A percentile compares a stretch with the other conserved stretches of the same genome.
phyloP scores from a whole-genome alignment of 1,140 invertebrate species.

The Lepeophtheirus salmonis region DNA sequence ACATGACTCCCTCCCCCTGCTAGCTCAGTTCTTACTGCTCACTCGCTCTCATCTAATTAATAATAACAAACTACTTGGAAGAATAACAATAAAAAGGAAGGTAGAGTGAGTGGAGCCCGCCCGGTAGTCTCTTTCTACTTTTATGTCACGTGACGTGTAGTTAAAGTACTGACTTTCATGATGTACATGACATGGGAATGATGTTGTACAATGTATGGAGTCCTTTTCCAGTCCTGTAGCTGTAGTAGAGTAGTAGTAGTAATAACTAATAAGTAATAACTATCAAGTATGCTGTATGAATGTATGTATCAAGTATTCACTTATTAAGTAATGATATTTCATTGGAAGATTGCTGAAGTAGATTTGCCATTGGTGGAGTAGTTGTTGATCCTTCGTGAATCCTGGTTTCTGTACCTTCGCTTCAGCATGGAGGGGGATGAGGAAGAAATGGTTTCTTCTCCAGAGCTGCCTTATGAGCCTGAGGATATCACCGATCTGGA shows the following conservation, averaged over 20 bases:
- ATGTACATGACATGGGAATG: slow-evolving; percentile 81
- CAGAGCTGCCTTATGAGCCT: neutral
- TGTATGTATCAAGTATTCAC: no score
- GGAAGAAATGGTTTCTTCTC: no score
- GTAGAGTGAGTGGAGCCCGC: neutral
- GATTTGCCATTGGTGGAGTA: no score
- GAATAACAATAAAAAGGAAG: neutral
- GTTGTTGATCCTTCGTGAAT: no score
- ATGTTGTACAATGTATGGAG: slow-evolving; percentile 91
- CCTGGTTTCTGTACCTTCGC: no score
- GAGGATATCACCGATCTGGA: neutral
- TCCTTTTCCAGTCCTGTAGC: neutral
- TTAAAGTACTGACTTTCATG: slow-evolving; percentile 63
- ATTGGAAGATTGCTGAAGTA: no score
- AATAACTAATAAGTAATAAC: no score
- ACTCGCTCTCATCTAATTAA: neutral
- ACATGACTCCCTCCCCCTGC: neutral
- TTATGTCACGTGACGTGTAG: slow-evolving; percentile 63
- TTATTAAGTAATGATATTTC: no score
- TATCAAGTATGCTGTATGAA: no score
- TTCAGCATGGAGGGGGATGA: neutral
- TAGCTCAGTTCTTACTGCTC: neutral
- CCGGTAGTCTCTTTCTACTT: slow-evolving; percentile 12
- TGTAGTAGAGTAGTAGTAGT: no score
- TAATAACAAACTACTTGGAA: neutral